Conservation (phyloP, 2,113 vertebrate species). For the Thamnaconus septentrionalis region DNA sequence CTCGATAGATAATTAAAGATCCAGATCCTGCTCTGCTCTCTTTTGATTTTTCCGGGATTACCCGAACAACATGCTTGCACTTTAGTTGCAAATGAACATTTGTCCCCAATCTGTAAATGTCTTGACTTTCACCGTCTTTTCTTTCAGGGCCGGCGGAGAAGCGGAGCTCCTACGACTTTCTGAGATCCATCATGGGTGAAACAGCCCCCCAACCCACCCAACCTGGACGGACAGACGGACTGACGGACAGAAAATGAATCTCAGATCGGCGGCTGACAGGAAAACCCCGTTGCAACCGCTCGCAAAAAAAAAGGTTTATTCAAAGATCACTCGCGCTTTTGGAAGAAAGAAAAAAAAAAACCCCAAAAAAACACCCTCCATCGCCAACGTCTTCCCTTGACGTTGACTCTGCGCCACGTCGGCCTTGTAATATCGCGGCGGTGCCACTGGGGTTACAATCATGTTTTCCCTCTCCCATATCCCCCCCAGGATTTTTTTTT, state of each 20-base stretch:
- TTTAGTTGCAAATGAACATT: not conserved
- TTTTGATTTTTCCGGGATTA: too few relatives aligned
- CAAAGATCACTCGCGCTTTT: conserved; percentile 11
- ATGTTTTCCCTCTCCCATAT: conserved; percentile 66
- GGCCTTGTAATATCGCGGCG: conserved; percentile 49
- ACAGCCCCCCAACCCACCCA: too few relatives aligned
- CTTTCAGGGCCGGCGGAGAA: conserved; percentile 50
- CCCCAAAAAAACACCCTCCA: too few relatives aligned
- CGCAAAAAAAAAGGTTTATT: conserved; percentile 15
- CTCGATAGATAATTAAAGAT: too few relatives aligned
- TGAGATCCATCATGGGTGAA: conserved; percentile 63
- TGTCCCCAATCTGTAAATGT: not conserved
- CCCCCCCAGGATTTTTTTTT: conserved; percentile 62
- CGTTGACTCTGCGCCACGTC: conserved; percentile 33
- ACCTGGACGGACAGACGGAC: conserved; percentile 18
- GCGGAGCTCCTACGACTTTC: conserved; percentile 60
- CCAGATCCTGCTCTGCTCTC: too few relatives aligned
- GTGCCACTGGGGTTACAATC: conserved; percentile 69
- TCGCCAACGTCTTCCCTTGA: conserved; percentile 35
- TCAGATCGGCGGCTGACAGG: not conserved
- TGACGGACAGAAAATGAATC: conserved; percentile 26
- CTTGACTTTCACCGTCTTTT: conserved; percentile 1
- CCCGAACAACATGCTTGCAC: not conserved
- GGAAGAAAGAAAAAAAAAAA: not conserved
- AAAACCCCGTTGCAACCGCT: not conserved